Evolutionary conservation across 2,797 vertebrate species (phyloP).

Genomic region (Okamejei kenojei): DNA sequence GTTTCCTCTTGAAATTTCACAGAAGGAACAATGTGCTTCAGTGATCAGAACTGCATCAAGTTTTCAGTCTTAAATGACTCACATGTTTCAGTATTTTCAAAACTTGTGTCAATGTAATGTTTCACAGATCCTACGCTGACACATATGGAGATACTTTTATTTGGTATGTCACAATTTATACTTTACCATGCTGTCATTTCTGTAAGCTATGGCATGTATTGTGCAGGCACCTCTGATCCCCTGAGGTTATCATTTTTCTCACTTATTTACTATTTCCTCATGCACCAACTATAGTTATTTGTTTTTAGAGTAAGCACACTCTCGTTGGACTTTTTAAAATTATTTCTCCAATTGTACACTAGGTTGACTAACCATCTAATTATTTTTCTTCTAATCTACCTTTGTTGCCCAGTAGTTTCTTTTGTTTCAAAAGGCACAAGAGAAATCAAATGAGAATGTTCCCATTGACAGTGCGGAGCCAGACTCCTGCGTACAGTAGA

Average conservation of each 20-base stretch:
- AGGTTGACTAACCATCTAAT: neutral
- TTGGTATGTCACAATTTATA: neutral
- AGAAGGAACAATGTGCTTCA: neutral
- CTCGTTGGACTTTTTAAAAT: neutral
- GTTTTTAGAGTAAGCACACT: neutral
- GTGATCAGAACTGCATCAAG: neutral
- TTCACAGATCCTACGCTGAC: neutral
- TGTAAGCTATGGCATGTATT: neutral
- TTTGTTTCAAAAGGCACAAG: neutral
- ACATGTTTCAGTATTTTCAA: neutral
- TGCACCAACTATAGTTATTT: neutral
- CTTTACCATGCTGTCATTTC: neutral
- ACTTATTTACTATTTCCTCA: neutral
- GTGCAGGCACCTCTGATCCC: conserved; percentile 13
- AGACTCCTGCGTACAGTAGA: neutral
- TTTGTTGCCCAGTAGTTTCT: neutral
- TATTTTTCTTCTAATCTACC: neutral
- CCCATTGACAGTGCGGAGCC: neutral
- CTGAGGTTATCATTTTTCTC: conserved; percentile 8
- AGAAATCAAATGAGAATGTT: neutral
- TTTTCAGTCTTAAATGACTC: neutral
- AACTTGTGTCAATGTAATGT: neutral
- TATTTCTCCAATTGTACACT: neutral
- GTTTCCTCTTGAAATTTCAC: conserved; percentile 19
- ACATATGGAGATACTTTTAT: conserved; percentile 21